Evolutionary conservation across 2,113 vertebrate genomes (phyloP).

Genomic region (Grallaria varia): DNA sequence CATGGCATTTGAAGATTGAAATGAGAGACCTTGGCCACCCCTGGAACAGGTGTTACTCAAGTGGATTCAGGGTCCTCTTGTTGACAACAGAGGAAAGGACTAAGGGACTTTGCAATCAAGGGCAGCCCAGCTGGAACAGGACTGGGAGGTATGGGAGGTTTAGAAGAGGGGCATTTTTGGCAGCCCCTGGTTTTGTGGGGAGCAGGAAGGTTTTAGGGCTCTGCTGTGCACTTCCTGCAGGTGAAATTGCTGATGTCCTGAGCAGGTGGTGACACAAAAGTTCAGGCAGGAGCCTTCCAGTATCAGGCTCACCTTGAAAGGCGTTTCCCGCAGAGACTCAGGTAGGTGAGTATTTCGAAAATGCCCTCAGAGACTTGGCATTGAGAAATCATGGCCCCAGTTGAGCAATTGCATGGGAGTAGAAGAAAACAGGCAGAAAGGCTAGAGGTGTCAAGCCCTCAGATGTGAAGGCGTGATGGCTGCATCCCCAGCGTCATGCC

Average conservation of each 20-base stretch:
- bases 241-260: background rate
- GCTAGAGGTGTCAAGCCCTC: background rate
- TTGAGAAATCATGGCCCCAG: background rate
- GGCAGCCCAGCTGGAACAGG: background rate
- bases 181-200: background rate
- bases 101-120: background rate
- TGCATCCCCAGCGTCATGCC: fast-evolving
- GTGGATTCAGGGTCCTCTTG: background rate
- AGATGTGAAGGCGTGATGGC: fast-evolving
- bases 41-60: background rate
- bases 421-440: background rate
- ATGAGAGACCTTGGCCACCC: background rate
- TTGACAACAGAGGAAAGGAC: background rate
- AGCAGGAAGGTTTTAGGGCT: background rate
- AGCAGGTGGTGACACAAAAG: background rate
- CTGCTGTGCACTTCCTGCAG: background rate
- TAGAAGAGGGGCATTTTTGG: background rate
- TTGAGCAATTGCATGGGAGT: background rate
- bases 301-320: background rate
- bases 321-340: background rate
- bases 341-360: background rate
- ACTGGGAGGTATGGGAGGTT: background rate
- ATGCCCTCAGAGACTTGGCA: fast-evolving
- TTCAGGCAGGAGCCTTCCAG: background rate
- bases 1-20: background rate